Evolutionary conservation across 2,113 vertebrate genomes (phyloP).

Genomic region (Nothoprocta perdicaria): DNA sequence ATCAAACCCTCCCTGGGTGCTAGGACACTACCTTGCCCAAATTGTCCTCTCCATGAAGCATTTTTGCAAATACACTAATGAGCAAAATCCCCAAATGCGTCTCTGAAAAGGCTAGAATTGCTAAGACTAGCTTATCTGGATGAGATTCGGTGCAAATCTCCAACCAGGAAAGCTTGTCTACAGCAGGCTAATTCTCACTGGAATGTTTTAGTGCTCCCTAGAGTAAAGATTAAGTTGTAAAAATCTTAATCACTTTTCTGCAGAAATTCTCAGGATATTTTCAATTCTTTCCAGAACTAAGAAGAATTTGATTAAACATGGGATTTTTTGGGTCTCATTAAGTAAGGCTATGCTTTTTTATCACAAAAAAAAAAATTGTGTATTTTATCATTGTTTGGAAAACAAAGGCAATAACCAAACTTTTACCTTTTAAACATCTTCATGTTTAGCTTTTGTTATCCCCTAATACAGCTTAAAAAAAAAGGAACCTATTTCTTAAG

Average conservation of each 20-base stretch:
- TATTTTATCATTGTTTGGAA: neutral
- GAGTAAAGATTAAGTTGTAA: neutral
- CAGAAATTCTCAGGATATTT: neutral
- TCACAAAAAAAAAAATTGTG: neutral
- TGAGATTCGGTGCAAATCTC: neutral
- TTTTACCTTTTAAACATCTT: neutral
- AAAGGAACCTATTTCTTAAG: neutral
- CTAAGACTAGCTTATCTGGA: neutral
- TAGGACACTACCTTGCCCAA: neutral
- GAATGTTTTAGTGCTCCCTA: neutral
- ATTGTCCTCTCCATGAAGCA: rapidly evolving
- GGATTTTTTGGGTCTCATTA: neutral
- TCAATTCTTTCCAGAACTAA: neutral
- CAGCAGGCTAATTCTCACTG: neutral
- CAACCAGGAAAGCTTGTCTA: rapidly evolving
- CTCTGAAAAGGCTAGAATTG: neutral
- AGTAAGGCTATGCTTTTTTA: neutral
- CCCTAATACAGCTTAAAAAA: no score
- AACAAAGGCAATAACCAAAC: neutral
- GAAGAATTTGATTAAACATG: neutral
- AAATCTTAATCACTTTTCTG: neutral
- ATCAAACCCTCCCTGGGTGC: neutral
- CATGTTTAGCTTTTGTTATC: neutral
- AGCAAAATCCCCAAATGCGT: neutral
- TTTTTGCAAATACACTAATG: neutral